These are phyloP conservation scores for Zaprionus camerounensis DNA, from an alignment of 1,140 invertebrate genomes.

Conservation along the genomic window DNA sequence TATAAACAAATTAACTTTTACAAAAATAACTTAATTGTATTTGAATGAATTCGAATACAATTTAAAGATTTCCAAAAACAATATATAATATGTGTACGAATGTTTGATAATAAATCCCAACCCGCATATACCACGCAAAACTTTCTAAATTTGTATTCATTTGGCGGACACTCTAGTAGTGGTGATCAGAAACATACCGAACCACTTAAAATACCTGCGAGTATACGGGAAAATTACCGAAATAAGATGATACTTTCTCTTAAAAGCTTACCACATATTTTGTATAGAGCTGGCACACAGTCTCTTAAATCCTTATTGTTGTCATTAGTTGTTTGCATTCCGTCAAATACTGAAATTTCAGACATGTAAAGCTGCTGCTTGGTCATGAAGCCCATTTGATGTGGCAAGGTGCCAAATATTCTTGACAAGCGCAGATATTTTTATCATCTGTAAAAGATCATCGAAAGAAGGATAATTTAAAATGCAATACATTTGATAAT, in stretches of 20 bases:
- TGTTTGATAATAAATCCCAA: too few species aligned
- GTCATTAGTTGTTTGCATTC: neutral
- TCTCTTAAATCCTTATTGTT: neutral
- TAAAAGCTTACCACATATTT: neutral
- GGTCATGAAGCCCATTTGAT: neutral
- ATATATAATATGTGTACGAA: too few species aligned
- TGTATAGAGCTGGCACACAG: neutral
- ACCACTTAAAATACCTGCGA: neutral
- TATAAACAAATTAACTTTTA: too few species aligned
- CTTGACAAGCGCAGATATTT: neutral
- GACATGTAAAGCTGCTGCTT: fast-evolving
- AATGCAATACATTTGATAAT: neutral
- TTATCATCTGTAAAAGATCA: neutral
- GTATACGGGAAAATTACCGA: neutral
- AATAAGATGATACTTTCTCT: neutral
- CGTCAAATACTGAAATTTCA: neutral
- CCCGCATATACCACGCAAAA: too few species aligned
- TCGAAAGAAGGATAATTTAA: neutral
- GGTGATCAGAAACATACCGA: constrained; percentile 14
- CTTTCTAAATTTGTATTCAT: too few species aligned
- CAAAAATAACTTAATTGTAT: too few species aligned
- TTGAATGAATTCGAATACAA: too few species aligned
- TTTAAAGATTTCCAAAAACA: too few species aligned
- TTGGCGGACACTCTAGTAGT: neutral
- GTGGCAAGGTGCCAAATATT: neutral